Base-by-base conservation (phyloP, 2,113 vertebrate genomes). In the Oreotrochilus melanogaster region DNA sequence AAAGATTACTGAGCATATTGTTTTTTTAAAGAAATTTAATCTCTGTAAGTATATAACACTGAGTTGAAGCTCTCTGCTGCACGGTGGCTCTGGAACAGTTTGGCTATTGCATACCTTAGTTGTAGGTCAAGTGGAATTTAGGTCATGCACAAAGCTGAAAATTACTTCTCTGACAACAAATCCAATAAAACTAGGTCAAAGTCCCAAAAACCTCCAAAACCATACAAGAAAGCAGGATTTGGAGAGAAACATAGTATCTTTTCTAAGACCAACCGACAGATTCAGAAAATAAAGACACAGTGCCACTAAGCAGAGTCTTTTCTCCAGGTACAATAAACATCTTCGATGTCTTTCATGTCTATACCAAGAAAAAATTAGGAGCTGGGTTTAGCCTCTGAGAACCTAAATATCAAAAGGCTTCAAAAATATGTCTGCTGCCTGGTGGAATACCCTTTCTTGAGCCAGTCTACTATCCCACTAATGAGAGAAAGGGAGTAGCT, bases 41-140 rank as follows among this genome's bases (percentile, higher is more conserved):
- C 31, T 64, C 43, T 1, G 0, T 53, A 45, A 90, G 6, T n/a
- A 43, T n/a, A 50, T 42, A 62, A 71, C 51, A 80, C 7, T 21
- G 25, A 48, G 50, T 43, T 67, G 25, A 84, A 91, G 27, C 16
- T 56, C 11, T 48, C 69, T 54, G 18, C 33, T 78, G 39, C 25
- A 67, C 33, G 75, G 28, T 18, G 85, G 37, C 11, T 13, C 65
- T 67, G 14, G 18, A 67, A 53, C 9, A 64, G 7, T 78, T 51
- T 58, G 61, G 39, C 56, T 48, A 43, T 7, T 37, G 28, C 28
- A 54, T 23, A 25, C 24, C 48, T 58, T 69, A 56, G 18, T 42
- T 92, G 54, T 42, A 96, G 78, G 88, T 92, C 78, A 91, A 80
- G 69, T 11, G 33, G 73, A 91, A 94, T 89, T 84, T 66, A 91